A percentile compares a stretch with the other conserved stretches of the same genome.
Conservation (phyloP, 1,140 invertebrate species). For the Papilio dardanus region DNA sequence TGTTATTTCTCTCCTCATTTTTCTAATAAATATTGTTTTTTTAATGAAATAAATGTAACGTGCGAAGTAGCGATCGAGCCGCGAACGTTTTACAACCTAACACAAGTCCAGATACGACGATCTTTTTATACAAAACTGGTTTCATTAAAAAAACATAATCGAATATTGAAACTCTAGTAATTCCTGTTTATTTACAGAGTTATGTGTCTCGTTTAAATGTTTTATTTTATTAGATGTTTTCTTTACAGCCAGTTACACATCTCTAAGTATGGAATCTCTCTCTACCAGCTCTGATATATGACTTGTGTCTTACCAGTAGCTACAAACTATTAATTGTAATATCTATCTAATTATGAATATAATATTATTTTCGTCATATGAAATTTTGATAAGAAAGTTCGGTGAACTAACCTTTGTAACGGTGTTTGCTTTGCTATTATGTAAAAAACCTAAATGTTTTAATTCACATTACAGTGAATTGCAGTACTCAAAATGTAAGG, state of each 20-base stretch:
- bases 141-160: conserved; percentile 16
- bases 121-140: conserved; percentile 22
- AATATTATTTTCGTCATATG: too few relatives aligned
- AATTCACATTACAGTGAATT: background rate
- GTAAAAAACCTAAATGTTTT: too few relatives aligned
- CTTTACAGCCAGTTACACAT: background rate
- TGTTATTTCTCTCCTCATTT: conserved; percentile 20
- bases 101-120: background rate
- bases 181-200: background rate
- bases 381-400: too few relatives aligned
- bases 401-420: too few relatives aligned
- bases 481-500: background rate
- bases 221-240: background rate
- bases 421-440: too few relatives aligned
- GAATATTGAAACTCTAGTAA: conserved; percentile 2
- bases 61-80: background rate
- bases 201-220: background rate
- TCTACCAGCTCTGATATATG: background rate
- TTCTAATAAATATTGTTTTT: background rate
- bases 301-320: too few relatives aligned
- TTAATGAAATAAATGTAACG: background rate
- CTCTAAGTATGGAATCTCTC: background rate
- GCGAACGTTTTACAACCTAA: conserved; percentile 10
- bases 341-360: too few relatives aligned
- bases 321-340: too few relatives aligned